A percentile compares a stretch with the other conserved stretches of the same genome.
Conservation (phyloP, 2,888 invertebrate species). For the Hipparchia semele region DNA sequence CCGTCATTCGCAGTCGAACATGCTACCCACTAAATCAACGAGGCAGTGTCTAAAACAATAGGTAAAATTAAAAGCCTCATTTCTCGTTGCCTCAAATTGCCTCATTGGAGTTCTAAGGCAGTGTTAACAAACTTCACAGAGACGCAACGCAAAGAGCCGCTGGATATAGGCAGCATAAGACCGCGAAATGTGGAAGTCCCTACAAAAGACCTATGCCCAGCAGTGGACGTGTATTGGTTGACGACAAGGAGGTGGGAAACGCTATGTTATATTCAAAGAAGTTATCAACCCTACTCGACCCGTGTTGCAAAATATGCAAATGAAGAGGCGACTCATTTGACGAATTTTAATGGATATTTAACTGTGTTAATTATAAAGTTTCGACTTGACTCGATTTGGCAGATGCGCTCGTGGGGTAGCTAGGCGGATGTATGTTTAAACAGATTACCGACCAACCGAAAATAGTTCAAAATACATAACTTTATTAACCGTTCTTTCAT, state of each 20-base stretch:
- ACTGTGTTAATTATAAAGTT: conserved; percentile 76
- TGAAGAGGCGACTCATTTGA: conserved; percentile 75
- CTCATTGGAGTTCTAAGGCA: not conserved
- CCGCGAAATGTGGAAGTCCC: no score
- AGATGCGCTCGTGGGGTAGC: conserved; percentile 41
- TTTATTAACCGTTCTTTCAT: not conserved
- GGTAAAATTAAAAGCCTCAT: not conserved
- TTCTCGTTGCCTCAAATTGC: no score
- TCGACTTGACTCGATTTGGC: conserved; percentile 58
- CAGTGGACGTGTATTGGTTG: no score
- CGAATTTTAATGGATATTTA: conserved; percentile 79
- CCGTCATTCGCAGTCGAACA: no score
- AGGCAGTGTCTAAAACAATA: no score
- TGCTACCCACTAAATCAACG: no score
- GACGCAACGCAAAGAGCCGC: no score
- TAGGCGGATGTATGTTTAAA: conserved; percentile 55
- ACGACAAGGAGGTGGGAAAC: not conserved
- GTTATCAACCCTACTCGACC: conserved; percentile 40
- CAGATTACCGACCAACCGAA: conserved; percentile 45
- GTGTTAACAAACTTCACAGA: no score
- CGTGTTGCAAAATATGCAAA: conserved; percentile 74
- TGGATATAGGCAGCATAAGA: no score
- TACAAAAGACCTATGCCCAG: no score
- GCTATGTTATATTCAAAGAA: not conserved
- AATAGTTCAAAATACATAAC: conserved; percentile 12